Conservation (phyloP, 2,797 vertebrate species). For the Pangasius mekongensis region DNA sequence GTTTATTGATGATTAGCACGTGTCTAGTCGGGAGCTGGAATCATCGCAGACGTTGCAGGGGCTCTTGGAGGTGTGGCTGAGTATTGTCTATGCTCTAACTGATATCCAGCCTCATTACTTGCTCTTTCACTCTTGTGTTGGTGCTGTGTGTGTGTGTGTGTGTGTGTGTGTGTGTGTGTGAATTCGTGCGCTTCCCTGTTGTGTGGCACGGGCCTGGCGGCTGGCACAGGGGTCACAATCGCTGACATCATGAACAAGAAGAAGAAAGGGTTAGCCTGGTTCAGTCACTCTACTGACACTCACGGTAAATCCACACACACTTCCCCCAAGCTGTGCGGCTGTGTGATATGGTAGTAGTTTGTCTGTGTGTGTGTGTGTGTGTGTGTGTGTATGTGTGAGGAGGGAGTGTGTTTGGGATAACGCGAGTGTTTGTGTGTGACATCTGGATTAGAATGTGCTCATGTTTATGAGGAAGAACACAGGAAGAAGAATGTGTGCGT, state of each 20-base stretch:
- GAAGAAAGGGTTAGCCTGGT: constrained; percentile 95
- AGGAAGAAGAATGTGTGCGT: not conserved
- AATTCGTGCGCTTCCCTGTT: constrained; percentile 78
- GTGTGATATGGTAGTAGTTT: constrained; percentile 9
- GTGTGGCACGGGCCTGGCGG: constrained; percentile 8
- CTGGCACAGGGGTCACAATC: constrained; percentile 90
- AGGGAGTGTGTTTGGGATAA: constrained; percentile 38
- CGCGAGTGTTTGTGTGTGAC: constrained; percentile 45
- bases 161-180: constrained; percentile 76
- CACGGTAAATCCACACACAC: constrained; percentile 90
- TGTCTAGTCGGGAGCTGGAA: constrained; percentile 21
- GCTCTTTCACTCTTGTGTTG: constrained; percentile 69
- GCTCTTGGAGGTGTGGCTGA: not conserved
- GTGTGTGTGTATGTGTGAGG: constrained; percentile 29
- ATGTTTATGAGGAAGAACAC: not conserved
- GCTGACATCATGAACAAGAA: constrained; percentile 97
- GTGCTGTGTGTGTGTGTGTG: constrained; percentile 62
- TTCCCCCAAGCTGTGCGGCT: constrained; percentile 50
- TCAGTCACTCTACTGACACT: constrained; percentile 94
- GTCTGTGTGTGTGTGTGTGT: constrained; percentile 28
- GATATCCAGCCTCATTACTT: constrained; percentile 63
- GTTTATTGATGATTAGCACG: not conserved
- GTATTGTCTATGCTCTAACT: not conserved
- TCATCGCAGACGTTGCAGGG: not conserved
- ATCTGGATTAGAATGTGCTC: constrained; percentile 5